Evolutionary conservation across 2,888 invertebrate genomes (phyloP), one percentile per base, ranked within the genome.

Genomic region (Cerastoderma edule): DNA sequence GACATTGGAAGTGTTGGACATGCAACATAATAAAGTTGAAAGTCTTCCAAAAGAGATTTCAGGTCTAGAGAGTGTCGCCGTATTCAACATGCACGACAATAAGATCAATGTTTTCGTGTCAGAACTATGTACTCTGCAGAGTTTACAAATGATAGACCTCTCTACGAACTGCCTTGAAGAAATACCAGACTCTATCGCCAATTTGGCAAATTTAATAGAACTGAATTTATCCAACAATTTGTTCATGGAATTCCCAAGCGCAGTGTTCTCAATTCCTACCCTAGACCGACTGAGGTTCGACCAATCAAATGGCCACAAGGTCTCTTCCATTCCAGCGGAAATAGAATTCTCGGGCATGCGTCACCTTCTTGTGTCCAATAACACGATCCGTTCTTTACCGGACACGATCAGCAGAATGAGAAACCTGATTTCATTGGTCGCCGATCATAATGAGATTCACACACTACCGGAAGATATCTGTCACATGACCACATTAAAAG

Each of bases 101-200:
- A 69, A 77, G 22, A 75, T 91, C 1, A 75, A 83, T n/a, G 57
- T 57, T 6, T 88, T 91, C 56, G 76, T 86, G 6, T 44, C 75
- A 1, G 88, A 88, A 46, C 54, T 91, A n/a, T 88, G 90, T 70
- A 48, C 66, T 2, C 70, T 91, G 10, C 33, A 54, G 8, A 68
- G 81, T 27, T 72, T 91, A 24, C 81, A 86, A 35, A 73, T 83
- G 53, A 48, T 90, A 5, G 88, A 91, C 67, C 60, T 91, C 30
- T 83, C 90, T 5, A 75, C 83, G 63, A 91, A 91, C 73, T 33
- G 66, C 6, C 28, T 91, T 4, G 83, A 80, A 16, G 86, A 88
- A 16, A 75, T 89, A 27, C 89, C 90, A 1, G 88, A 88, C 53
- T 97, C 97, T 10, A 96, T 98, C 95, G 97, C 97, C 83, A 96